These are phyloP conservation scores for Phyto melanocephala DNA, from an alignment of 2,888 invertebrate species.

Conservation along the genomic window DNA sequence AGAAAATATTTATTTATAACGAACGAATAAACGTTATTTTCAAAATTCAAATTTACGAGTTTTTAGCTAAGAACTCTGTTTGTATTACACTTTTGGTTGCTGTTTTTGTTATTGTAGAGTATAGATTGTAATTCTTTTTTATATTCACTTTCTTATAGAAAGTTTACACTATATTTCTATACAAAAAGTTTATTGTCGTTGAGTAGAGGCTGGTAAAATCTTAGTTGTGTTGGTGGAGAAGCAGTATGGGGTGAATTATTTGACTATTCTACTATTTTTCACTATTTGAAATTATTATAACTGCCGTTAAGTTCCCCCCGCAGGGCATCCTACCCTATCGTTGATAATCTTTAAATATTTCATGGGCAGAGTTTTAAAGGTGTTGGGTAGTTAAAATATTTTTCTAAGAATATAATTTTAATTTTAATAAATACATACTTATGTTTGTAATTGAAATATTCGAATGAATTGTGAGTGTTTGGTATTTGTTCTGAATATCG, in stretches of 20 bases:
- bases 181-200: conserved; percentile 58
- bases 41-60: conserved; percentile 63
- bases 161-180: conserved; percentile 48
- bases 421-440: too few relatives aligned
- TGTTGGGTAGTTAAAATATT: conserved; percentile 26
- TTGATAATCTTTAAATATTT: conserved; percentile 43
- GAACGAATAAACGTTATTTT: conserved; percentile 50
- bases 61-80: conserved; percentile 44
- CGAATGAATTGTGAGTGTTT: too few relatives aligned
- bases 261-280: conserved; percentile 20
- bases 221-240: background rate
- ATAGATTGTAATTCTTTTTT: conserved; percentile 28
- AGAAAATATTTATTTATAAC: background rate
- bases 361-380: conserved; percentile 42
- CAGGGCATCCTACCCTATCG: conserved; percentile 44
- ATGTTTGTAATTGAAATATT: too few relatives aligned
- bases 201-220: conserved; percentile 19
- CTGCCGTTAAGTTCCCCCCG: conserved; percentile 50
- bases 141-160: conserved; percentile 47
- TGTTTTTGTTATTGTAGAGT: background rate
- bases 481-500: too few relatives aligned
- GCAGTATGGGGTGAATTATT: background rate
- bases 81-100: background rate
- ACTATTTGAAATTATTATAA: conserved; percentile 61
- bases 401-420: background rate